These are phyloP conservation scores for Rhogogaster chlorosoma DNA, from an alignment of 2,888 invertebrate species.

Conservation along the genomic window DNA sequence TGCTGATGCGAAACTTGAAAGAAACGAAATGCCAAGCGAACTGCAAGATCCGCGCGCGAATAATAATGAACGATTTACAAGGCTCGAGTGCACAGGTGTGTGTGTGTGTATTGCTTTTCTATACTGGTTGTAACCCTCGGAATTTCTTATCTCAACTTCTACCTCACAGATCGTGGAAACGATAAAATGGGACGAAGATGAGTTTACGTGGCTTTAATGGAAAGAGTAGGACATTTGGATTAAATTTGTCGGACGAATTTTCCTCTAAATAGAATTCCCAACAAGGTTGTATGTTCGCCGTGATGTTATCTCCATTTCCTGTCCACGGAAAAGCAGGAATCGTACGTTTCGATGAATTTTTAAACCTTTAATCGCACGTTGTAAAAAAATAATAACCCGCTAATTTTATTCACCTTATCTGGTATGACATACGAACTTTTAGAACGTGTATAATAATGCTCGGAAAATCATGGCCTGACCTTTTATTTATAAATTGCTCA, in stretches of 20 bases:
- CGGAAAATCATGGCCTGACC: background rate
- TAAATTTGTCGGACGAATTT: background rate
- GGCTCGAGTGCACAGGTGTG: background rate
- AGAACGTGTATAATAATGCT: background rate
- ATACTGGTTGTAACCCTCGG: background rate
- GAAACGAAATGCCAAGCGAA: slow-evolving; percentile 12
- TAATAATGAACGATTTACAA: background rate
- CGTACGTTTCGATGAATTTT: background rate
- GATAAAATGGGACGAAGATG: background rate
- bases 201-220: background rate
- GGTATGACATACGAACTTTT: background rate
- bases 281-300: background rate
- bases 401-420: background rate
- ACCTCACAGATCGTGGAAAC: background rate
- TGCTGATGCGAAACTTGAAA: background rate
- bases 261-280: background rate
- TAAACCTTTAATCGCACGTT: background rate
- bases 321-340: background rate
- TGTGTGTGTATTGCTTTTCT: background rate
- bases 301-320: background rate
- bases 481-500: background rate
- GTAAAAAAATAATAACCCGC: background rate
- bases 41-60: background rate
- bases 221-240: background rate
- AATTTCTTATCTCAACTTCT: background rate